A percentile compares a stretch with the other conserved stretches of the same genome.
Conservation (phyloP, 2,888 invertebrate genomes). For the Aspidapion aeneum region DNA sequence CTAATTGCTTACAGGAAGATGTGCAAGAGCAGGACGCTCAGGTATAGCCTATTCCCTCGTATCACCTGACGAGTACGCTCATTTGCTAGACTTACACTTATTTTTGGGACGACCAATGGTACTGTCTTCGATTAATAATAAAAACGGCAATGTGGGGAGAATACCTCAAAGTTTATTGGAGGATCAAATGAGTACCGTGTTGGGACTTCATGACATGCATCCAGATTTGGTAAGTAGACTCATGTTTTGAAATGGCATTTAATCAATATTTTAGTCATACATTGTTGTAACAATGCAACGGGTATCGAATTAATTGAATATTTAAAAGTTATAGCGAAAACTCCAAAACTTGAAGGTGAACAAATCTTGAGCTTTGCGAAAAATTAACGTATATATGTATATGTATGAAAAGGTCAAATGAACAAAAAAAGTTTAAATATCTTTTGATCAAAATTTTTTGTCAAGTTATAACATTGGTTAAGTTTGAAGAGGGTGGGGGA, state of each 20-base stretch:
- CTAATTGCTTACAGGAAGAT: no score
- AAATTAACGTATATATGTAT: no score
- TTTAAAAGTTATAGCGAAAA: no score
- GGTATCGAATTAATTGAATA: no score
- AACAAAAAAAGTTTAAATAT: no score
- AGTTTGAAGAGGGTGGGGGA: no score
- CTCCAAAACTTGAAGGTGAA: no score
- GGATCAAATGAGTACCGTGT: slow-evolving; percentile 73
- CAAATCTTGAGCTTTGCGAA: no score
- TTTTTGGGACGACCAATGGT: slow-evolving; percentile 81
- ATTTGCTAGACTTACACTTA: slow-evolving; percentile 89
- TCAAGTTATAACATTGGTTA: no score
- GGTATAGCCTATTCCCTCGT: slow-evolving; percentile 92
- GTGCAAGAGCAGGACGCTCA: slow-evolving; percentile 90
- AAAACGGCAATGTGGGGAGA: slow-evolving; percentile 67
- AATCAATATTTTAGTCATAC: neutral
- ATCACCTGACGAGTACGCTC: slow-evolving; percentile 86
- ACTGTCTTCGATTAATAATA: slow-evolving; percentile 47
- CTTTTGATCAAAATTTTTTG: no score
- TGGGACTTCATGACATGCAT: slow-evolving; percentile 67
- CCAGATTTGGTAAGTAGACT: slow-evolving; percentile 66
- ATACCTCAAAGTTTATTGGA: slow-evolving; percentile 81
- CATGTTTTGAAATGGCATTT: slow-evolving; percentile 21
- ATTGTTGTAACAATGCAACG: neutral
- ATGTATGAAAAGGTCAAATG: no score